Evolutionary conservation across 2,888 invertebrate genomes (phyloP).

Genomic region (Tetropium fuscum): DNA sequence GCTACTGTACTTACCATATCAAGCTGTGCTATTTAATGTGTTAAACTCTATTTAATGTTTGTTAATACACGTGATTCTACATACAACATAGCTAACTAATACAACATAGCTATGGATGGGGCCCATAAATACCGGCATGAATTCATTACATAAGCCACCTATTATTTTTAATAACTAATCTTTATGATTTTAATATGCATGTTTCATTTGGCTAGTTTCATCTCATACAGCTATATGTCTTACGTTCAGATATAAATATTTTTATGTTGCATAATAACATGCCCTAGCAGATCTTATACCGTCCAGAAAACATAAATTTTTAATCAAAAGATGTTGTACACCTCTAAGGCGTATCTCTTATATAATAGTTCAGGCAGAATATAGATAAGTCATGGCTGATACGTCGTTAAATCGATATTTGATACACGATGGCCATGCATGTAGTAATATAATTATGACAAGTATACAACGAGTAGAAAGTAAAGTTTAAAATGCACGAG

Average conservation of each 20-base stretch:
- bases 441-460: slow-evolving; percentile 42
- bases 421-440: slow-evolving; percentile 40
- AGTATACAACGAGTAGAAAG: slow-evolving; percentile 34
- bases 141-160: too few relatives aligned
- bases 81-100: too few relatives aligned
- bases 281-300: neutral
- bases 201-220: too few relatives aligned
- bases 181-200: too few relatives aligned
- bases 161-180: too few relatives aligned
- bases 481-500: slow-evolving; percentile 27
- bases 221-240: too few relatives aligned
- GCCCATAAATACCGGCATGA: too few relatives aligned
- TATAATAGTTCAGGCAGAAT: slow-evolving; percentile 22
- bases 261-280: neutral
- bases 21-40: too few relatives aligned
- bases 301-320: slow-evolving; percentile 9
- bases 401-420: slow-evolving; percentile 39
- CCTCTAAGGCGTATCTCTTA: slow-evolving; percentile 24
- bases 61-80: too few relatives aligned
- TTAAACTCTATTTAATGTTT: too few relatives aligned
- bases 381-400: slow-evolving; percentile 32
- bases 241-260: too few relatives aligned
- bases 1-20: neutral
- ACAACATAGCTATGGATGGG: too few relatives aligned
- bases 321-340: slow-evolving; percentile 17